Evolutionary conservation across 2,888 invertebrate genomes (phyloP), one percentile per base, ranked within the genome.

Genomic region (Dolichopus griseipennis): DNA sequence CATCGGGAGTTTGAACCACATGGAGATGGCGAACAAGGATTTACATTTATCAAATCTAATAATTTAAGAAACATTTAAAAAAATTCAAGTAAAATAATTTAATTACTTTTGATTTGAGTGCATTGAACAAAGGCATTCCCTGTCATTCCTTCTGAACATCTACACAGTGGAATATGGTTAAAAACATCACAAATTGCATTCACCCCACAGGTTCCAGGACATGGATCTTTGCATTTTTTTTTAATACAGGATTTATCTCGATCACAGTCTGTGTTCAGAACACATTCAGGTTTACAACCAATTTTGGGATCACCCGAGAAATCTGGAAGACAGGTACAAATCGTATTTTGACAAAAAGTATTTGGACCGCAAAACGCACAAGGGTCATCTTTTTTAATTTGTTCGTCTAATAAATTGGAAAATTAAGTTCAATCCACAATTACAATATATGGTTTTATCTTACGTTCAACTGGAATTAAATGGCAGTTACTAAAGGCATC

Each of bases 1-100:
- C 92, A 92, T 74, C 90, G 89, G 77, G 91, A 90, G 76, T 89
- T 89, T 0, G 90, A 88, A 9, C 91, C 91, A 78, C 91, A 91
- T 4, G 90, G 90, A 64, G 86, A 86, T 61, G 90, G 90, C 73
- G 84, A 84, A 75, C 90, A 90, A 2, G 89, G 90, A 74, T 88
- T 86, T 69, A 79, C 70, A 64, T 83, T 82, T 65, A 83, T 75
- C 21, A 83, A 82, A 41, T 69, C 69, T 66, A 41, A 18, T 9
- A 52, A 52, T 15, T 10, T 12, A n/a, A n/a, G 12, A 37, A 5
- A 37, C 37, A 34, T 10, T 37, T 37, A 27, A 27, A 37, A 37
- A 37, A 37, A 12, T 37, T 37, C 1, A 34, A 10, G 4, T 37
- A 8, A 37, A 10, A 37, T 8, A 1, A 72, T 62, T 68, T 67